Conservation (phyloP, 2,113 vertebrate genomes). For the Antigone vipio region DNA sequence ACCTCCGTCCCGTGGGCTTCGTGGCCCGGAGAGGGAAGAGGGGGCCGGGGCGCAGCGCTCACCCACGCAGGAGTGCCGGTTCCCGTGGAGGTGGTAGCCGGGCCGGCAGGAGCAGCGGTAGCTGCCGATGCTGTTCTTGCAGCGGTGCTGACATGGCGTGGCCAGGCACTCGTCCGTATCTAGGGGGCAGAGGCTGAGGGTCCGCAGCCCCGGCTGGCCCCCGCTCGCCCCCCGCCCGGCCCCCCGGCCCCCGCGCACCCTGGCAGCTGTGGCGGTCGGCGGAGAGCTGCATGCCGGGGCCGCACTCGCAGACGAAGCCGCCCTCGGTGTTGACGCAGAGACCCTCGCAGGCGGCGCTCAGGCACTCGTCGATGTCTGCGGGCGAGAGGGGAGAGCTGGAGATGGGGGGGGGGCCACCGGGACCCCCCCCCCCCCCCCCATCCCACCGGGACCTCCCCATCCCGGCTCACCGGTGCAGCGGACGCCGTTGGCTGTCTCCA, state of each 20-base stretch:
- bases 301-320: conserved; percentile 76
- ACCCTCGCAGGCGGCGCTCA: conserved; percentile 71
- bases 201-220: not conserved
- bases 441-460: accelerated
- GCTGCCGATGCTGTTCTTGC: conserved; percentile 78
- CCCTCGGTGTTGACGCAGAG: conserved; percentile 78
- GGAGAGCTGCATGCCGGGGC: conserved; percentile 72
- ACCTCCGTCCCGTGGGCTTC: accelerated
- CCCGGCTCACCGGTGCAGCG: conserved; percentile 72
- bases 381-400: not conserved
- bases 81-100: conserved; percentile 76
- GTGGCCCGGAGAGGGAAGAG: not conserved
- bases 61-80: conserved; percentile 79
- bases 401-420: accelerated
- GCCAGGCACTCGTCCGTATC: conserved; percentile 78
- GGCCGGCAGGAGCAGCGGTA: conserved; percentile 77
- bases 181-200: not conserved
- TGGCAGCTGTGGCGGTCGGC: conserved; percentile 74
- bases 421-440: accelerated
- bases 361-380: conserved; percentile 76
- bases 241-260: conserved; percentile 28
- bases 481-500: conserved; percentile 73
- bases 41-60: not conserved
- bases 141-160: conserved; percentile 77
- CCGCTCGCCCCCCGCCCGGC: not conserved